A percentile compares a stretch with the other conserved stretches of the same genome.
phyloP scores from a whole-genome alignment of 2,113 vertebrate genomes.

The rat (Rattus norvegicus) region GRCr8 NC_086036.1:42708501-42709000 shows the following conservation, averaged over 20 bases:
- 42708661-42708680: neutral
- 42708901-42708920: neutral
- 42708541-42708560: neutral
- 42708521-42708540: neutral
- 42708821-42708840: neutral
- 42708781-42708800: constrained; percentile 3
- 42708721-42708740: too few relatives aligned
- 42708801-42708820: neutral
- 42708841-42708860: neutral
- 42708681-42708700: neutral
- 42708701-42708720: neutral
- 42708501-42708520: neutral
- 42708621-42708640: neutral
- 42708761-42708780: neutral
- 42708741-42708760: neutral
- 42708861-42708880: neutral
- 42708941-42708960: neutral
- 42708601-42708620: neutral
- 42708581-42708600: neutral
- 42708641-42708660: neutral
- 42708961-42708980: neutral
- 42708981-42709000: neutral
- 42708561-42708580: neutral
- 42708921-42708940: neutral
- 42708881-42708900: neutral